Conservation (phyloP, 1,140 invertebrate genomes). For the Cherax destructor region DNA sequence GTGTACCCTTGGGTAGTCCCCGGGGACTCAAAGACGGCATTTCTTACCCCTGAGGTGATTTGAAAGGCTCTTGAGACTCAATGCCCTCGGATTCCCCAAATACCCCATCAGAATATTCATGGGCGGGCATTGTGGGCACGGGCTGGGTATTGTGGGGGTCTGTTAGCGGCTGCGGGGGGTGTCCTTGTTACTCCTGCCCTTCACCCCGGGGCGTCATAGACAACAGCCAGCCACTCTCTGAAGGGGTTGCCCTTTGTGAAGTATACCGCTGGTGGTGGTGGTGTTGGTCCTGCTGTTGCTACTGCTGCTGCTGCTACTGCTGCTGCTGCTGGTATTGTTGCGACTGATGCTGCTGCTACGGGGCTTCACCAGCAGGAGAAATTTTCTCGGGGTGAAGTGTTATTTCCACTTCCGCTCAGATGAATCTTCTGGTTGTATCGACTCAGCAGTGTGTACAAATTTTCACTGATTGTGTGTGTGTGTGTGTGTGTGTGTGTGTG, state of each 20-base stretch:
- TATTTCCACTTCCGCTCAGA: conserved; percentile 35
- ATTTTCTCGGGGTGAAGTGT: conserved; percentile 23
- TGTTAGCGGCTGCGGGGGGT: conserved; percentile 50
- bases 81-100: conserved; percentile 40
- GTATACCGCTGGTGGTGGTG: background rate
- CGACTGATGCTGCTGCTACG: no score
- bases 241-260: conserved; percentile 41
- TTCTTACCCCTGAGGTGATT: conserved; percentile 46
- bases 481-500: conserved; percentile 9
- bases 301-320: background rate
- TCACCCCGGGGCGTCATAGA: conserved; percentile 3
- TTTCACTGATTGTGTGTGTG: background rate
- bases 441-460: background rate
- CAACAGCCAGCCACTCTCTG: conserved; percentile 5
- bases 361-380: conserved; percentile 17
- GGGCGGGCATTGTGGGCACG: conserved; percentile 53
- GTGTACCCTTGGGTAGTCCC: background rate
- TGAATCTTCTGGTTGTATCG: conserved; percentile 19
- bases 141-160: conserved; percentile 33
- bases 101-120: conserved; percentile 64
- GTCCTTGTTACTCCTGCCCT: conserved; percentile 37
- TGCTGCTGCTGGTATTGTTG: no score
- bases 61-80: conserved; percentile 29
- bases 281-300: background rate
- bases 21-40: conserved; percentile 18